These are phyloP conservation scores for Phyto melanocephala DNA, from an alignment of 2,888 invertebrate species.

Conservation along the genomic window DNA sequence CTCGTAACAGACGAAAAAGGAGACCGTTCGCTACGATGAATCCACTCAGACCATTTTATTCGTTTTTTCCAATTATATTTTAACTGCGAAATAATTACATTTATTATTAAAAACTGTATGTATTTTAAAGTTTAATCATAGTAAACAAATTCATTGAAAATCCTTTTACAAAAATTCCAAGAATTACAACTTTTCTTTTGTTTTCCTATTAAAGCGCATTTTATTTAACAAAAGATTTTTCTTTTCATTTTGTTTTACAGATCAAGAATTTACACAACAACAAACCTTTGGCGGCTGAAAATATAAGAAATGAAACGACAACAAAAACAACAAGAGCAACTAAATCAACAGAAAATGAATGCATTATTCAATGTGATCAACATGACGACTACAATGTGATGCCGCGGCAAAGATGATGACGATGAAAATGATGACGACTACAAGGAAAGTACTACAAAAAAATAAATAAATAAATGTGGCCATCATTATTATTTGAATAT, in stretches of 20 bases:
- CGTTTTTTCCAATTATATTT: too few relatives aligned
- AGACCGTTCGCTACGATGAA: too few relatives aligned
- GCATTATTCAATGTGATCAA: constrained; percentile 65
- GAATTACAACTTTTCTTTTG: constrained; percentile 58
- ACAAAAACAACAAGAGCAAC: background rate
- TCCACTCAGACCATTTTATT: too few relatives aligned
- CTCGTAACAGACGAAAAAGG: too few relatives aligned
- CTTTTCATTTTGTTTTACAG: constrained; percentile 10
- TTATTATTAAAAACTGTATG: too few relatives aligned
- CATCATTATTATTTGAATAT: constrained; percentile 64
- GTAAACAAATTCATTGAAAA: constrained; percentile 18
- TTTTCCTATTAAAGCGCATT: constrained; percentile 40
- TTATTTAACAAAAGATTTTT: constrained; percentile 55
- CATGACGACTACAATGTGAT: constrained; percentile 64
- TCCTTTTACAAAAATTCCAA: constrained; percentile 47
- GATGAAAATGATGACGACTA: constrained; percentile 62
- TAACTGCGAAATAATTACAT: too few relatives aligned
- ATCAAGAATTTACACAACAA: constrained; percentile 54
- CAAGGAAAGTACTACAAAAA: constrained; percentile 40
- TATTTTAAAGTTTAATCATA: constrained; percentile 24
- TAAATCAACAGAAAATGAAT: constrained; percentile 35
- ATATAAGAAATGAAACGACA: constrained; percentile 50
- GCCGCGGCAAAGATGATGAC: constrained; percentile 62
- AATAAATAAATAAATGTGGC: constrained; percentile 37
- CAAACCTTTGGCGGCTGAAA: constrained; percentile 61